Base-by-base conservation (phyloP, 2,888 invertebrate genomes). In the Notodonta dromedarius region DNA sequence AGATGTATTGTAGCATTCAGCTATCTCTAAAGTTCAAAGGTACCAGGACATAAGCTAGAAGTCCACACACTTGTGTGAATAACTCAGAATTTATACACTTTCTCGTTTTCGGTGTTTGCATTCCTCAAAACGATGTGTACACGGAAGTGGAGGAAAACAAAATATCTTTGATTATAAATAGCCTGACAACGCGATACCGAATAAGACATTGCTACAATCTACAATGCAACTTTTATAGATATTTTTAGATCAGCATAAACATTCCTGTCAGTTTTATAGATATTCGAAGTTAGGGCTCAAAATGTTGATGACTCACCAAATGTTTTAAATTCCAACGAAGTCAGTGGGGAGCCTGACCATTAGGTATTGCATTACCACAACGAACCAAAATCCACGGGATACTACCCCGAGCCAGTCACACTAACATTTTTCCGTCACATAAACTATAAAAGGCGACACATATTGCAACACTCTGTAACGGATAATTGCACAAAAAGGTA, bases 321-420 rank as follows among this genome's bases (percentile, higher is more conserved):
- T 92, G 84, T 86, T 92, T 92, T 90, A 92, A 91, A 93, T 92
- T 92, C 89, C 90, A 89, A 90, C 85, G 86, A 88, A 82, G 87
- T 86, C 84, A 91, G 89, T 87, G 89, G 90, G 89, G 89, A 89
- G 81, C 83, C 80, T 81, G 83, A 85, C 83, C 93, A 93, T 92
- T 89, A 24, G 24, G 24, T 24, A 90, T 88, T 87, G 84, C 86
- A 85, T 80, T 46, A 73, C 73, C 84, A 87, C 85, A 84, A 81
- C 80, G 84, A 87, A 86, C 88, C 83, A 76, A 83, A 87, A 86
- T 87, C 88, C 83, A 85, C 80, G 78, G 89, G 89, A 90, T 87
- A 86, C 87, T 87, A 90, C 88, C 88, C 87, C 79, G 78, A 86
- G 78, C 79, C 77, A 83, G 77, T 88, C 89, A 87, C 87, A 84